These are phyloP conservation scores for Meliscaeva auricollis DNA, from an alignment of 2,888 invertebrate genomes.

Conservation along the genomic window DNA sequence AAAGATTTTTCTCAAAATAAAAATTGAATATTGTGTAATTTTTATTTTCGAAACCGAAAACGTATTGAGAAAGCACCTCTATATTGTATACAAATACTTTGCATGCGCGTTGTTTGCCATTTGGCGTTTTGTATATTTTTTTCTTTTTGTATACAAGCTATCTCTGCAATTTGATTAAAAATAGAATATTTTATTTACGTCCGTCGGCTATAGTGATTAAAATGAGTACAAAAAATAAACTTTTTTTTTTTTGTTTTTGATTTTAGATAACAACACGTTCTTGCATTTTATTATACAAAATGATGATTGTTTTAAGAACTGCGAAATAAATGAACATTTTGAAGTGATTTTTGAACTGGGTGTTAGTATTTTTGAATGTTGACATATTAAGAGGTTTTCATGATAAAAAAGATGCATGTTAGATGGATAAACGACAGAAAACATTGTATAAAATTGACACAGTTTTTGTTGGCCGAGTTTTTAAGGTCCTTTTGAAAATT, in stretches of 20 bases:
- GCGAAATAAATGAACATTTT: constrained; percentile 26
- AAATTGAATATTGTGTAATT: constrained; percentile 39
- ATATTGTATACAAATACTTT: not conserved
- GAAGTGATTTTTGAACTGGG: constrained; percentile 9
- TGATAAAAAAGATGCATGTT: no score
- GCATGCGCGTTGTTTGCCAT: constrained; percentile 9
- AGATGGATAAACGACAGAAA: no score
- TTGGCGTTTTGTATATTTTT: constrained; percentile 24
- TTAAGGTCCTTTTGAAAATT: no score
- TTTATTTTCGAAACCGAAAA: constrained; percentile 29
- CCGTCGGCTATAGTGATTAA: constrained; percentile 51
- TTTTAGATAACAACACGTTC: constrained; percentile 58
- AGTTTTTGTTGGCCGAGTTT: no score
- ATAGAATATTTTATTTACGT: constrained; percentile 74
- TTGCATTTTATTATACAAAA: constrained; percentile 51
- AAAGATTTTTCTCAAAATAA: constrained; percentile 23
- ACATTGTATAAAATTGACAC: no score
- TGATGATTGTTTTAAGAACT: constrained; percentile 37
- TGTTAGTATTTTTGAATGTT: not conserved
- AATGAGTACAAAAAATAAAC: constrained; percentile 64
- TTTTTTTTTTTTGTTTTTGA: constrained; percentile 28
- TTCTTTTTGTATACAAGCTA: constrained; percentile 38
- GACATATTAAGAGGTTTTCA: constrained; percentile 25
- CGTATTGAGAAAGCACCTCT: not conserved
- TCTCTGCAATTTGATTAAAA: constrained; percentile 63